Base-by-base conservation (phyloP, 2,888 invertebrate species). In the Polydrusus tereticollis region DNA sequence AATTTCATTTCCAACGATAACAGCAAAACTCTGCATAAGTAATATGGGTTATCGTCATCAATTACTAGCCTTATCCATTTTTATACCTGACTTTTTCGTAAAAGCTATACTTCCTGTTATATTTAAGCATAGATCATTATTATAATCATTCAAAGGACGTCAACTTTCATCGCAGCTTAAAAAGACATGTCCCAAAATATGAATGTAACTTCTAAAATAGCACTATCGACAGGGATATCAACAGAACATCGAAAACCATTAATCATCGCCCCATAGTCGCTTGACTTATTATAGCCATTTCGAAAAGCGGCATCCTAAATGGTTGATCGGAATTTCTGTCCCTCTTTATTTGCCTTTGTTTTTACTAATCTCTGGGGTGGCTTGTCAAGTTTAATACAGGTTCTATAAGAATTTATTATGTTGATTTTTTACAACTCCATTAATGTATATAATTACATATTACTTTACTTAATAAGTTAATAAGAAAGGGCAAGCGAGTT, bases 251-350 rank as follows among this genome's bases (percentile, higher is more conserved):
- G 47, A 26, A 47, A 26, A 33, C 47, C 62, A 62, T 62, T 47
- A 62, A 62, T 62, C 62, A 62, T 62, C 29, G 62, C 33, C 26
- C 47, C 26, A 36, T 14, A 55, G 52, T 55, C 52, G 18, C 18
- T 64, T 64, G 64, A 64, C 52, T 64, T 64, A 64, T 64, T 52
- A 64, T 64, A 50, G 52, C 38, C 41, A 52, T 64, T 50, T 52
- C 52, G 36, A 20, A 36, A 52, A 52, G 52, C 64, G 64, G 52
- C 64, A 16, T 62, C 18, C 45, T 62, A 62, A 62, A 45, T 33
- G 47, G 45, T 47, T 16, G 33, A 47, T 62, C 62, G 45, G 18
- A 18, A 47, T 33, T 62, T 26, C 14, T 47, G 45, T 29, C 26
- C 47, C 33, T 14, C 10, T 29, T 21, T 45, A 62, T 62, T 62